Evolutionary conservation across 1,140 invertebrate genomes (phyloP).

Genomic region (Chionoecetes opilio): DNA sequence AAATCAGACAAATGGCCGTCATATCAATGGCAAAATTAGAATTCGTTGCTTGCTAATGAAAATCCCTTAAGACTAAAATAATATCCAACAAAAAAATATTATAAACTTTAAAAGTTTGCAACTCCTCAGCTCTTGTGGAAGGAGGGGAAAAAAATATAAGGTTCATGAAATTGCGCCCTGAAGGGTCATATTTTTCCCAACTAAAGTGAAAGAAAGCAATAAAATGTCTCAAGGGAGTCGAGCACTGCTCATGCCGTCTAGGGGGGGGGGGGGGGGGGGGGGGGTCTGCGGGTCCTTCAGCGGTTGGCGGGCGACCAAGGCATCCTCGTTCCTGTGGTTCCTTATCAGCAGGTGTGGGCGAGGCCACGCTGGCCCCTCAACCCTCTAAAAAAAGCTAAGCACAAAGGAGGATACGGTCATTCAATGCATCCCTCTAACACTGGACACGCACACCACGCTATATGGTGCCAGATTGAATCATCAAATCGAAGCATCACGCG

Average conservation of each 20-base stretch:
- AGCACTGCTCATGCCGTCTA: constrained; percentile 4
- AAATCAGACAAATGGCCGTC: neutral
- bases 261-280: too few species aligned
- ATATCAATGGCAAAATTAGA: neutral
- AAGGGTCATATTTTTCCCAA: constrained; percentile 30
- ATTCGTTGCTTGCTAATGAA: neutral
- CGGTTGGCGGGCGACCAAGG: neutral
- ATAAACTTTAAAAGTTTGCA: neutral
- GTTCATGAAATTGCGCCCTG: constrained; percentile 17
- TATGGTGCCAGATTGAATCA: neutral
- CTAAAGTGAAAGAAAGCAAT: constrained; percentile 30
- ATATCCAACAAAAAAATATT: neutral
- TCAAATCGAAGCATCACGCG: neutral
- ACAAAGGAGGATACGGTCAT: neutral
- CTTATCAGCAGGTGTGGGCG: constrained; percentile 4
- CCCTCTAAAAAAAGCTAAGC: neutral
- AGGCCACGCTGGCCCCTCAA: neutral
- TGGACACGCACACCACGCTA: neutral
- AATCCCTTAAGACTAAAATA: neutral
- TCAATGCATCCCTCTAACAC: neutral
- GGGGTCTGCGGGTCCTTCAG: neutral
- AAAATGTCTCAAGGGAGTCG: neutral
- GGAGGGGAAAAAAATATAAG: too few species aligned
- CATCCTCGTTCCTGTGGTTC: neutral
- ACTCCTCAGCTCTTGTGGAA: constrained; percentile 3